Conservation (phyloP, 2,113 vertebrate species). For the Martes martes region DNA sequence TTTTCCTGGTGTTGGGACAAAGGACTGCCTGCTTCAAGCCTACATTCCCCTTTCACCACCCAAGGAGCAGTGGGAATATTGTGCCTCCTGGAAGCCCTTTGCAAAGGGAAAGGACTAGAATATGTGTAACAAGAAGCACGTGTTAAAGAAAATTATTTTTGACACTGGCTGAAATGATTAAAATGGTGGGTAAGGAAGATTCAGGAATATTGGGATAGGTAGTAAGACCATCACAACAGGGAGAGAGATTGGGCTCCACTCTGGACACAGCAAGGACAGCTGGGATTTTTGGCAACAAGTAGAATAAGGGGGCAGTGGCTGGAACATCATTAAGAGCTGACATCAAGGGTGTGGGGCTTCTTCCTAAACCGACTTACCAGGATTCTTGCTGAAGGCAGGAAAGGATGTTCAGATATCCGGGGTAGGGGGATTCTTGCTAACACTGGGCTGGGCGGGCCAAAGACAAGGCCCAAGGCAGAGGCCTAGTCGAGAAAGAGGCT, state of each 20-base stretch:
- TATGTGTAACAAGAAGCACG: no score
- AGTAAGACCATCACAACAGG: not conserved
- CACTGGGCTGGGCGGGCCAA: not conserved
- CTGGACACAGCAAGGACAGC: not conserved
- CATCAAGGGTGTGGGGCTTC: not conserved
- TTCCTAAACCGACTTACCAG: not conserved
- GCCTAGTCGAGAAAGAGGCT: not conserved
- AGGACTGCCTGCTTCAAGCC: not conserved
- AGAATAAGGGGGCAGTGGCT: not conserved
- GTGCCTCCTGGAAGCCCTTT: not conserved
- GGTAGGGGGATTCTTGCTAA: not conserved
- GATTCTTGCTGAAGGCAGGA: not conserved
- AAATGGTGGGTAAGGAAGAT: not conserved
- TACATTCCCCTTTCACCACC: accelerated
- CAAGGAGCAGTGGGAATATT: not conserved
- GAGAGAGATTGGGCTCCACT: no score
- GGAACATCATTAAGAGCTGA: not conserved
- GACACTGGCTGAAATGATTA: not conserved
- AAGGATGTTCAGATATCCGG: not conserved
- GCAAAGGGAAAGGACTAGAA: not conserved
- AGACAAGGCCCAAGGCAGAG: not conserved
- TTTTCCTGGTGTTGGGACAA: not conserved
- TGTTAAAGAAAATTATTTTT: not conserved
- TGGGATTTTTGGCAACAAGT: not conserved
- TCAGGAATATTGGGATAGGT: not conserved